These are phyloP conservation scores for Conus betulinus DNA, from an alignment of 1,140 invertebrate species.

Conservation along the genomic window DNA sequence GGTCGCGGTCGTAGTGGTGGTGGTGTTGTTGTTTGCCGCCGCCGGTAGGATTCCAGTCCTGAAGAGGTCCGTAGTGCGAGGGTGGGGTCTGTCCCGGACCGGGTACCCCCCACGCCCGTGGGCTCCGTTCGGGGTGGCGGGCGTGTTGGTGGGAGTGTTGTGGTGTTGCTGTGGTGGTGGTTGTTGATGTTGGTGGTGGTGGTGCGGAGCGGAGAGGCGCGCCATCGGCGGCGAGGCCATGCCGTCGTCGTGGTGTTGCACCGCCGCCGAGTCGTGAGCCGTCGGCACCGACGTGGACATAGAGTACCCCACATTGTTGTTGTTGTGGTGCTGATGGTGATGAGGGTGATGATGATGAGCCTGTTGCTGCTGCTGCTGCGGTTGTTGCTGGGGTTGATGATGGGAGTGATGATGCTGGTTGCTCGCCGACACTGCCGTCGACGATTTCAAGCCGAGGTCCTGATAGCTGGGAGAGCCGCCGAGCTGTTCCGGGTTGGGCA, in stretches of 20 bases:
- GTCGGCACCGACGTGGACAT: conserved; percentile 2
- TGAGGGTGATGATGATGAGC: neutral
- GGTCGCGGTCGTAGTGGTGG: neutral
- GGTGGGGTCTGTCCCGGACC: conserved; percentile 27
- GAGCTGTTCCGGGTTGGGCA: neutral
- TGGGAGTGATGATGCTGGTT: neutral
- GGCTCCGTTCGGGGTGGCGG: neutral
- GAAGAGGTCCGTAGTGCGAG: conserved; percentile 29
- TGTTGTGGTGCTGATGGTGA: neutral
- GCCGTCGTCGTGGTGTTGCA: conserved; percentile 8
- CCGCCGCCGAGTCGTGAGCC: neutral
- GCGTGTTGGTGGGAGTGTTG: neutral
- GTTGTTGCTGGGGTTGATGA: neutral
- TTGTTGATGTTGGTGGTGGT: conserved; percentile 24
- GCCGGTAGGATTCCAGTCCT: conserved; percentile 44
- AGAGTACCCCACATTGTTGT: neutral
- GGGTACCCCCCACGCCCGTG: conserved; percentile 11
- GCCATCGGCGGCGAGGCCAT: conserved; percentile 23
- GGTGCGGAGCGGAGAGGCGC: neutral
- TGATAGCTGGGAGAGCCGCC: conserved; percentile 38
- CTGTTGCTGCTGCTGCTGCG: neutral
- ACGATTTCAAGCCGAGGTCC: neutral
- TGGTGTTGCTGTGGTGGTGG: conserved; percentile 22
- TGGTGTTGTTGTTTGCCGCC: neutral
- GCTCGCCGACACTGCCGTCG: neutral